Percentiles rank a stretch among this genome's conserved stretches.
These are phyloP conservation scores for Leptinotarsa texana DNA, from an alignment of 1,140 invertebrate species.

Conservation along the genomic window DNA sequence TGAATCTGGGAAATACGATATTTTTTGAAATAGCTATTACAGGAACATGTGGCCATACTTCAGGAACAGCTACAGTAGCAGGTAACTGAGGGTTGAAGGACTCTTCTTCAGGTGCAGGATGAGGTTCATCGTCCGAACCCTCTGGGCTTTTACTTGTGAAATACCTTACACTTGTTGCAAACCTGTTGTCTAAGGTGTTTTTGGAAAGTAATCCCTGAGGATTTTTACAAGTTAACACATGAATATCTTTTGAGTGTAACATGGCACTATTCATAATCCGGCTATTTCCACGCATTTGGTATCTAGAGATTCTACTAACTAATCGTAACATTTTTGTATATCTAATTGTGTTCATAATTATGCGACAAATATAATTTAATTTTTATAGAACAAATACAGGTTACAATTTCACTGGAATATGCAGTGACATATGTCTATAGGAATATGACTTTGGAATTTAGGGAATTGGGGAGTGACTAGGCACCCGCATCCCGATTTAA, in stretches of 20 bases:
- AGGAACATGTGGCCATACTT: slow-evolving; percentile 94
- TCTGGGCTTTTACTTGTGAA: slow-evolving; percentile 43
- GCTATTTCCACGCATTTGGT: neutral
- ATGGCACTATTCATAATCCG: neutral
- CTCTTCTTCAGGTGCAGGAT: slow-evolving; percentile 39
- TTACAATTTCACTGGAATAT: neutral
- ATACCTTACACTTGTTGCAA: slow-evolving; percentile 26
- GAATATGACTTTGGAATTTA: no score
- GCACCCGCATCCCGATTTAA: no score
- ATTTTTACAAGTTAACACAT: neutral
- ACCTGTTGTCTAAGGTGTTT: neutral
- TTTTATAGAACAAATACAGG: neutral
- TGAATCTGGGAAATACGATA: slow-evolving; percentile 95
- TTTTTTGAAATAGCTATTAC: slow-evolving; percentile 92
- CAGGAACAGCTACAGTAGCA: slow-evolving; percentile 92
- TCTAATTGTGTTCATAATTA: neutral
- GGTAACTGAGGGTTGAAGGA: slow-evolving; percentile 65
- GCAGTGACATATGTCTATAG: no score
- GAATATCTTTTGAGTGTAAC: neutral
- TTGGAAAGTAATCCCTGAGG: neutral
- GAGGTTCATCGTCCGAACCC: slow-evolving; percentile 42
- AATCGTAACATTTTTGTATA: neutral
- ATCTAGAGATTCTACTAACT: neutral
- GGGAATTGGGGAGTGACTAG: no score
- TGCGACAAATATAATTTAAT: neutral